A percentile compares a stretch with the other conserved stretches of the same genome.
Conservation (phyloP, 2,113 vertebrate genomes). For the Rhodinocichla rosea region DNA sequence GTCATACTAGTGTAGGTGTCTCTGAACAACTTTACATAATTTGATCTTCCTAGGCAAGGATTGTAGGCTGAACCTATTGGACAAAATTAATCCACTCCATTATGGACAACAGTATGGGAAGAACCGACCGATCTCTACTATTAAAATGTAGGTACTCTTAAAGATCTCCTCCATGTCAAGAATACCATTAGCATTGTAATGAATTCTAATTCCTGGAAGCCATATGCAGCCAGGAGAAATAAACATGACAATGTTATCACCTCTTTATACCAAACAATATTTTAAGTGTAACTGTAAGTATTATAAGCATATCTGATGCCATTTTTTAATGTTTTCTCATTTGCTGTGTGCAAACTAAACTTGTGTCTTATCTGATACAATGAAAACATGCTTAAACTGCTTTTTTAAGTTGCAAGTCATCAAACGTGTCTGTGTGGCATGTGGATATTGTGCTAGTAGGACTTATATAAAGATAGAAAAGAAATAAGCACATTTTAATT, state of each 20-base stretch:
- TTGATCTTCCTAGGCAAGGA: neutral
- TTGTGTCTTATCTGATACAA: neutral
- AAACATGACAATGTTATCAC: neutral
- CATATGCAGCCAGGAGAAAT: neutral
- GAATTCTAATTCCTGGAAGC: neutral
- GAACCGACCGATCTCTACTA: neutral
- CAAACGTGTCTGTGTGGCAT: neutral
- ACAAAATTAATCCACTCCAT: neutral
- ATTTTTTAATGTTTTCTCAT: neutral
- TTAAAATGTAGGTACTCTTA: neutral
- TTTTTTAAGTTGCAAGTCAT: conserved; percentile 6
- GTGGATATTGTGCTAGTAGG: neutral
- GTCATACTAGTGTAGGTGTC: neutral
- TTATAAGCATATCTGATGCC: neutral
- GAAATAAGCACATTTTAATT: conserved; percentile 31
- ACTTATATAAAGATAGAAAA: neutral
- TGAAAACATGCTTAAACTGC: neutral
- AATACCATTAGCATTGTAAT: neutral
- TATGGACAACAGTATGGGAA: neutral
- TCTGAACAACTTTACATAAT: neutral
- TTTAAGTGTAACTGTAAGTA: neutral
- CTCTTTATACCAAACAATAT: neutral
- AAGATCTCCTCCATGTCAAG: neutral
- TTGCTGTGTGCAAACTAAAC: neutral
- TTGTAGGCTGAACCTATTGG: neutral